Conservation (phyloP, 2,888 invertebrate genomes). For the Catonia carolina region DNA sequence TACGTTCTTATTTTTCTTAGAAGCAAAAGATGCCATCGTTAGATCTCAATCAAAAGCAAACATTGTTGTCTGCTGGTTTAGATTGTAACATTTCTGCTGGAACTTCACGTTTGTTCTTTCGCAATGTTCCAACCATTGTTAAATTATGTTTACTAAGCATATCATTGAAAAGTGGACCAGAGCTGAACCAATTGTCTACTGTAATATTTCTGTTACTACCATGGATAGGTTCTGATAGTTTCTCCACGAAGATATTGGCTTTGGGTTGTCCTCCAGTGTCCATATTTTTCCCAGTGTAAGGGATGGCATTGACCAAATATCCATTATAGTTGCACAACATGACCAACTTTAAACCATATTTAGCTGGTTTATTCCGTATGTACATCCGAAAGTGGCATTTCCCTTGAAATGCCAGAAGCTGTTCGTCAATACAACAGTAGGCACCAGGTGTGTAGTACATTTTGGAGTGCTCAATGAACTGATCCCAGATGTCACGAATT, state of each 20-base stretch:
- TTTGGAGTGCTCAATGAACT: background rate
- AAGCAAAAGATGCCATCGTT: constrained; percentile 2
- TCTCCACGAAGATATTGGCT: constrained; percentile 8
- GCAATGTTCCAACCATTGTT: constrained; percentile 11
- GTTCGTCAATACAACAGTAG: constrained; percentile 10
- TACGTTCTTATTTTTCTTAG: constrained; percentile 11
- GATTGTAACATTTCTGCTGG: background rate
- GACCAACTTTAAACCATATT: constrained; percentile 13
- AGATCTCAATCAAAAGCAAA: constrained; percentile 11
- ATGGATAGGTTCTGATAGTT: constrained; percentile 7
- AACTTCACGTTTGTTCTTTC: constrained; percentile 6
- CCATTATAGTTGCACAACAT: constrained; percentile 14
- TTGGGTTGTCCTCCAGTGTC: constrained; percentile 4
- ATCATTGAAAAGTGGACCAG: constrained; percentile 1
- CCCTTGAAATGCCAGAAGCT: constrained; percentile 3
- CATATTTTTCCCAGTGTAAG: constrained; percentile 10
- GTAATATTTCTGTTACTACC: constrained; percentile 9
- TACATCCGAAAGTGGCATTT: constrained; percentile 7
- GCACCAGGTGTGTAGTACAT: background rate
- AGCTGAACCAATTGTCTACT: constrained; percentile 5
- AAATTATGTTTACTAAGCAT: constrained; percentile 14
- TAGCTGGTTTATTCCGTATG: constrained; percentile 9
- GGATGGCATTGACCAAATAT: constrained; percentile 10
- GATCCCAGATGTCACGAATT: background rate
- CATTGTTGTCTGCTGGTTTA: background rate